phyloP scores from a whole-genome alignment of 2,797 vertebrate genomes.

The Syndactyla subalaris region DNA sequence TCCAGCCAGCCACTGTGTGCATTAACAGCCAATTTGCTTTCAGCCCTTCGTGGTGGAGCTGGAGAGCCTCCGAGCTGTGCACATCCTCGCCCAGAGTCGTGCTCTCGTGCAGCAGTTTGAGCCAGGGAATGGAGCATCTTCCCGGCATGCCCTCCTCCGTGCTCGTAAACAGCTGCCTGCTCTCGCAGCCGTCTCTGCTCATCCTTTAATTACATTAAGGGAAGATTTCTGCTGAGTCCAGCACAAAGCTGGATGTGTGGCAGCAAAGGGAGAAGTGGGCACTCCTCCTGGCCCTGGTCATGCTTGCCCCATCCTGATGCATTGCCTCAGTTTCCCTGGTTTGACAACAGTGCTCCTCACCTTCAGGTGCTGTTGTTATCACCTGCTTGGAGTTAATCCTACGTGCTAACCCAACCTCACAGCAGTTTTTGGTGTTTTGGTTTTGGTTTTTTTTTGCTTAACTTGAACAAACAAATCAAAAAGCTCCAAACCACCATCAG shows the following conservation, averaged over 20 bases:
- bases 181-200: background rate
- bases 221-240: constrained; percentile 43
- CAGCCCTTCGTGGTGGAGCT: background rate
- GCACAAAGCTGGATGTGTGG: background rate
- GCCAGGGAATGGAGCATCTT: background rate
- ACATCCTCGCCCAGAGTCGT: background rate
- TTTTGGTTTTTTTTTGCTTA: background rate
- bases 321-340: background rate
- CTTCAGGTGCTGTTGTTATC: background rate
- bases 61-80: background rate
- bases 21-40: constrained; percentile 14
- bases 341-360: background rate
- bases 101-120: background rate
- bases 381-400: background rate
- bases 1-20: background rate
- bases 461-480: background rate
- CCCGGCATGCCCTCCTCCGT: background rate
- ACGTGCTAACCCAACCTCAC: background rate
- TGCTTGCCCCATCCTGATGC: background rate
- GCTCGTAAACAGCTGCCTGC: background rate
- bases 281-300: background rate
- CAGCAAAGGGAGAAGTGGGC: accelerated
- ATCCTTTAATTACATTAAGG: constrained; percentile 45
- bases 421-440: background rate
- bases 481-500: background rate